A percentile compares a stretch with the other conserved stretches of the same genome.
Conservation (phyloP, 2,113 vertebrate genomes). For the Eretmochelys imbricata region DNA sequence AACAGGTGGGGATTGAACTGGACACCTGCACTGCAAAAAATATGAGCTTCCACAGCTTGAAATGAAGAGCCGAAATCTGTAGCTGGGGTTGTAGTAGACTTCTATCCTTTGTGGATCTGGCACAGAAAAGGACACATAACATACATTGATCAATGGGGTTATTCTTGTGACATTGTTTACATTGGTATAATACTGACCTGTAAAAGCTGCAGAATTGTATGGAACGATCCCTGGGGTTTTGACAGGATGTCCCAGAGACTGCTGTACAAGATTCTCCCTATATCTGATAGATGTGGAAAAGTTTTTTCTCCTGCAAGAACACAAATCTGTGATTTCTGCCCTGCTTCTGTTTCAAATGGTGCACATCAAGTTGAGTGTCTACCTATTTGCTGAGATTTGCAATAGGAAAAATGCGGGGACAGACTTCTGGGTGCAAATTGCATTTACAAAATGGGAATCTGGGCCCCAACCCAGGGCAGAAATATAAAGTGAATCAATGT, state of each 20-base stretch:
- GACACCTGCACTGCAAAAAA: neutral
- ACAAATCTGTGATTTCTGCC: neutral
- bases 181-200: neutral
- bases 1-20: neutral
- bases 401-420: neutral
- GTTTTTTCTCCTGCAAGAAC: neutral
- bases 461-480: neutral
- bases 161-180: neutral
- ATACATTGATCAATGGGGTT: neutral
- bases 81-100: neutral
- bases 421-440: neutral
- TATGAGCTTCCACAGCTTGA: neutral
- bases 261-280: neutral
- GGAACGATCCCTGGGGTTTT: neutral
- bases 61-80: neutral
- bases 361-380: neutral
- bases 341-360: neutral
- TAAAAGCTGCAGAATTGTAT: neutral
- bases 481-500: neutral
- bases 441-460: neutral
- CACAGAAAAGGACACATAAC: neutral
- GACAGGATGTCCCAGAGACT: neutral
- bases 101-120: neutral
- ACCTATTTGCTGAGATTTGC: neutral
- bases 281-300: neutral